Evolutionary conservation across 2,797 vertebrate genomes (phyloP).

Genomic region (Oryzias sinensis): DNA sequence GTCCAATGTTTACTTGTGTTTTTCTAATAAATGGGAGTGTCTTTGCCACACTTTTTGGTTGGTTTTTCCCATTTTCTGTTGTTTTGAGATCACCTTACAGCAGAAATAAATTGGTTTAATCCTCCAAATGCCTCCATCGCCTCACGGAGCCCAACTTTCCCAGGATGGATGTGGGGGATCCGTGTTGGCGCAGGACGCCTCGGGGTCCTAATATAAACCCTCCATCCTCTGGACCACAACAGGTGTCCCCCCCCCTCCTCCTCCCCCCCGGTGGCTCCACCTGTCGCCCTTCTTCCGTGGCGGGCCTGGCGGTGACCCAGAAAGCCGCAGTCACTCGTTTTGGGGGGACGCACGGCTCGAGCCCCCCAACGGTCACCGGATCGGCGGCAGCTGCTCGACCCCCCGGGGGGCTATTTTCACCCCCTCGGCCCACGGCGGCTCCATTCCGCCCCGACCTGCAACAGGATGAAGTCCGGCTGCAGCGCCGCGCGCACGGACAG

Average conservation of each 20-base stretch:
- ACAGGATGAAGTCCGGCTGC: constrained; percentile 76
- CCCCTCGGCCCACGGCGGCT: constrained; percentile 24
- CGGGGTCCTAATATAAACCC: constrained; percentile 60
- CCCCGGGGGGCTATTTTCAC: constrained; percentile 74
- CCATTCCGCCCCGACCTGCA: constrained; percentile 41
- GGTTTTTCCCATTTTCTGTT: no score
- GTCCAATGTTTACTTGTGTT: no score
- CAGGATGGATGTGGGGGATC: neutral
- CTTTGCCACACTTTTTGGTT: no score
- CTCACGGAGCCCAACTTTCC: no score
- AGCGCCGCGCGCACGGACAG: constrained; percentile 47
- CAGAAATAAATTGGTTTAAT: no score
- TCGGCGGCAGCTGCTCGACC: constrained; percentile 76
- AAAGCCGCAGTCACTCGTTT: constrained; percentile 82
- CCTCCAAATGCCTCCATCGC: no score
- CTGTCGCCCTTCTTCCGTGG: constrained; percentile 75
- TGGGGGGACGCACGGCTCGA: constrained; percentile 66
- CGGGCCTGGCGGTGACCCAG: constrained; percentile 67
- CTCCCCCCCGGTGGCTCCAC: constrained; percentile 65
- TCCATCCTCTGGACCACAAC: constrained; percentile 56
- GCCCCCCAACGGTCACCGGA: constrained; percentile 76
- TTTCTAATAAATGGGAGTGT: no score
- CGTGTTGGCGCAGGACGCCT: constrained; percentile 9
- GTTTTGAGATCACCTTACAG: no score
- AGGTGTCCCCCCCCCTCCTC: constrained; percentile 57